Base-by-base conservation (phyloP, 2,888 invertebrate species). In the Anthrax anthrax region DNA sequence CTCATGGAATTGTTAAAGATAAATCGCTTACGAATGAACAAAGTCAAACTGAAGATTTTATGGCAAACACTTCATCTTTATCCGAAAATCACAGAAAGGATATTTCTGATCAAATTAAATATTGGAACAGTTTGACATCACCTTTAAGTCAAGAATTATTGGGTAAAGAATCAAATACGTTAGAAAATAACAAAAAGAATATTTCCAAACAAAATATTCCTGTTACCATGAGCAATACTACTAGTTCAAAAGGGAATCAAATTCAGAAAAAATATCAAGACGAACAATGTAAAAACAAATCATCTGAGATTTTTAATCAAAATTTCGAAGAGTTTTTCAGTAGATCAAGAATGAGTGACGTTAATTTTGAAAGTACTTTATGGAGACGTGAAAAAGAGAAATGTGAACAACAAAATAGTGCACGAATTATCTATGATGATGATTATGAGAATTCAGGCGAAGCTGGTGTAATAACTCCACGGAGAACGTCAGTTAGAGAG, bases 401-500 rank as follows among this genome's bases (percentile, higher is more conserved):
- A 5, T 52, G 46, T n/a, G 49, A 46, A 39, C 16, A 17, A 14
- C 16, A 17, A 14, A 48, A 40, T 18, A 29, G 40, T 2, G 14
- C 18, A 1, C 4, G 3, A 5, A 23, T 4, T 8, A 23, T 23
- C 8, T 23, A 6, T 8, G 23, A 23, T 23, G 44, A 37, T 9
- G 8, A 6, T 23, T 23, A 6, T 8, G 23, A 23, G 4, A 42
- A 37, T 9, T 13, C 4, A 8, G 34, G 19, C 10, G 13, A 39
- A 6, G 40, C 39, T 39, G 45, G 47, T 4, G 49, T 49, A 18
- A 32, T 37, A 14, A 50, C 37, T 9, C 50, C 52, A 12, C 41
- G 40, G 32, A 47, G 47, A 29, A 40, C 43, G 9, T 50, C 52
- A 13, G 52, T 54, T 18, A 48, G 46, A 38, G 52, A 54, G 34